These are phyloP conservation scores for Pseudanteris insignis DNA, from an alignment of 2,888 invertebrate genomes.

Conservation along the genomic window DNA sequence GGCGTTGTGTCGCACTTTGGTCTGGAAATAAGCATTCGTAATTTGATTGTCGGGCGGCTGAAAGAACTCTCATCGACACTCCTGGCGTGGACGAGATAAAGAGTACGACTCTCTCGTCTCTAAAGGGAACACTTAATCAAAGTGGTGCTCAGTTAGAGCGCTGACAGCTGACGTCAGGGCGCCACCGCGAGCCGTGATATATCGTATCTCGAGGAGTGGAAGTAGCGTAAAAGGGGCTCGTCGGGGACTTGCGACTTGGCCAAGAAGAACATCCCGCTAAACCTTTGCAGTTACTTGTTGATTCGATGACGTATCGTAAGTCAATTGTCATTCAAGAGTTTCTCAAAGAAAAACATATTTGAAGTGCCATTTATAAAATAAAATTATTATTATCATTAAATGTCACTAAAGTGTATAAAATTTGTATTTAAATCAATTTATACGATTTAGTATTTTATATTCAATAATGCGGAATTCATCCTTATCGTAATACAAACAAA, in stretches of 20 bases:
- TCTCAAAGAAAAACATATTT: too few species aligned
- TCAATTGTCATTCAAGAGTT: too few species aligned
- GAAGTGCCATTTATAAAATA: too few species aligned
- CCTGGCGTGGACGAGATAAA: slow-evolving; percentile 50
- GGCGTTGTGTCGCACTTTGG: slow-evolving; percentile 15
- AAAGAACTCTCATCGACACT: slow-evolving; percentile 39
- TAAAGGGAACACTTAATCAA: slow-evolving; percentile 59
- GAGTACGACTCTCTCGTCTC: slow-evolving; percentile 53
- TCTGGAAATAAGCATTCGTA: slow-evolving; percentile 33
- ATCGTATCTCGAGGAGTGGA: slow-evolving; percentile 46
- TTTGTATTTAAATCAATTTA: too few species aligned
- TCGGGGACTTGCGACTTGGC: slow-evolving; percentile 45
- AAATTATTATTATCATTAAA: too few species aligned
- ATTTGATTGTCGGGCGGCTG: slow-evolving; percentile 26
- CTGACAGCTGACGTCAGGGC: slow-evolving; percentile 60
- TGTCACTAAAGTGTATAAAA: too few species aligned
- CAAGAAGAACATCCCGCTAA: slow-evolving; percentile 48
- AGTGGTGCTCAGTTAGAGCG: slow-evolving; percentile 62
- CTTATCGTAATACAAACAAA: too few species aligned
- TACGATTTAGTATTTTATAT: too few species aligned
- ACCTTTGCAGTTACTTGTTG: slow-evolving; percentile 57
- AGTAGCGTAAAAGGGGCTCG: slow-evolving; percentile 46
- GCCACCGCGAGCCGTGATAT: slow-evolving; percentile 46
- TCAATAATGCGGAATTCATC: too few species aligned
- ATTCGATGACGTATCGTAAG: too few species aligned